Evolutionary conservation across 2,113 vertebrate species (phyloP), one percentile per base, ranked within the genome.

Genomic region (Ceyx cyanopectus): DNA sequence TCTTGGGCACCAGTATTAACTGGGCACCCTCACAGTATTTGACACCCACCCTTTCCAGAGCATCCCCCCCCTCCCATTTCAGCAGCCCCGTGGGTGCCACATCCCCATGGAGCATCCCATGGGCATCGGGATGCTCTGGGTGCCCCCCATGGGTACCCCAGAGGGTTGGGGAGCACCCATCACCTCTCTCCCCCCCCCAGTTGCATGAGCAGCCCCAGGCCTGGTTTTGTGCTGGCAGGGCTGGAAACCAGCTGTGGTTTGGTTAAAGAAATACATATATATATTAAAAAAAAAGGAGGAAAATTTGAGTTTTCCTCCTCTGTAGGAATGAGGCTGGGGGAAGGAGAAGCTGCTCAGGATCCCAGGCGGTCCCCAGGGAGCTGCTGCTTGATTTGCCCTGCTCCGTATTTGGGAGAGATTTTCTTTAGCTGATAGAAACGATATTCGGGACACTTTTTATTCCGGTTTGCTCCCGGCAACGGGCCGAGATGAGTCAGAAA

Each of bases 381-480:
- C 24, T 4, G 20, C n/a, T 29, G 80, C 50, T 66, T 46, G 15
- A 8, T 29, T 75, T 87, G 74, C 43, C 70, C 26, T 61, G 21
- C 69, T 5, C 61, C 1, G 0, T 32, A 3, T 37, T 26, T 18
- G 66, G 53, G 37, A 78, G 48, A 81, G 81, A 43, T 85, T 94
- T 87, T 30, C 61, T 77, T 80, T 40, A 58, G 81, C 46, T 81
- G 85, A 63, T 85, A 50, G 3, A 62, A 78, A 84, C 3, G 27
- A 60, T 72, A 75, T 37, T 56, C n/a, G 78, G 50, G 62, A 8
- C 20, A 37, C 60, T 89, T 79, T 79, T 53, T 10, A 61, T 81
- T 87, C 57, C 6, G 6, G 81, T 93, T 95, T 91, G 90, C 95
- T 94, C 90, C 90, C 4, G 48, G 94, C 90, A 87, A 91, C 75